These are phyloP conservation scores for Petromus typicus DNA, from an alignment of 2,113 vertebrate species.

Conservation along the genomic window DNA sequence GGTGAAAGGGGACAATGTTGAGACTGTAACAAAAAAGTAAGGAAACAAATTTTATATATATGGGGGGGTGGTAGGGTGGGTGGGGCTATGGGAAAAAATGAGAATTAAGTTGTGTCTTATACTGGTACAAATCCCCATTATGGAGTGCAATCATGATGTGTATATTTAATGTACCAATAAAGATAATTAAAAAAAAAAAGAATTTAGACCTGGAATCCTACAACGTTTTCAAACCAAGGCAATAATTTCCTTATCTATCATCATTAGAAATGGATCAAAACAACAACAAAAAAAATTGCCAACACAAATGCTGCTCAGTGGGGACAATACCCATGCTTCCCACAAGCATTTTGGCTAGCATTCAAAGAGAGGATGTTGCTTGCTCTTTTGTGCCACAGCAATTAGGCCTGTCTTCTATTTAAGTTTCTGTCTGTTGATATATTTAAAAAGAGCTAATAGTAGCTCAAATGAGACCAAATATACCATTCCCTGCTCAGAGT, in stretches of 20 bases:
- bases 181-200: too few species aligned
- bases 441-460: slow-evolving; percentile 14
- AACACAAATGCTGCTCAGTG: background rate
- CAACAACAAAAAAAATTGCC: background rate
- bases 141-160: too few species aligned
- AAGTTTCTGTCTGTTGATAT: background rate
- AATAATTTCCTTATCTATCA: background rate
- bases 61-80: too few species aligned
- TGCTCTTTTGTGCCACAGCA: background rate
- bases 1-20: too few species aligned
- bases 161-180: too few species aligned
- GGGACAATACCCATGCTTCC: background rate
- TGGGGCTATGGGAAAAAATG: too few species aligned
- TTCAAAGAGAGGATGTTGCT: background rate
- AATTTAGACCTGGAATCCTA: background rate
- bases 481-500: background rate
- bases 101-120: too few species aligned
- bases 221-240: background rate
- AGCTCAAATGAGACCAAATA: background rate
- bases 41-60: too few species aligned
- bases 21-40: too few species aligned
- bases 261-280: background rate
- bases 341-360: background rate
- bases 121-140: too few species aligned
- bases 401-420: background rate